Conservation (phyloP, 1,140 invertebrate genomes). For the Dendroctonus ponderosae region DNA sequence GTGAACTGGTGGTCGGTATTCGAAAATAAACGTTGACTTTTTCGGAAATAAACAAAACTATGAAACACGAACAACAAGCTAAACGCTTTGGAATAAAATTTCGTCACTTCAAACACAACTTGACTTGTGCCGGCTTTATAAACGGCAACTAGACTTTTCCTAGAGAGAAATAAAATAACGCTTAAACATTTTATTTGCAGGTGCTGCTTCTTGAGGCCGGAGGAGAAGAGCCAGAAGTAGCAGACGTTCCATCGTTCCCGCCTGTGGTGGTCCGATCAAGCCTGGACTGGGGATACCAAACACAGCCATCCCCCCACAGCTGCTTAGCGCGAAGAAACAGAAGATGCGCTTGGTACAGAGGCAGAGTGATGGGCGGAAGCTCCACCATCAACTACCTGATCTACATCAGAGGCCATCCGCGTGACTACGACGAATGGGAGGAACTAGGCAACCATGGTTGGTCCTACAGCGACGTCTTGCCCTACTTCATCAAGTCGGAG, state of each 20-base stretch:
- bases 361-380: constrained; percentile 58
- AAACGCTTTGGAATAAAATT: too few species aligned
- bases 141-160: too few species aligned
- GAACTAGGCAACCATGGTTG: constrained; percentile 52
- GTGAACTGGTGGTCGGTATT: too few species aligned
- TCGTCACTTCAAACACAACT: too few species aligned
- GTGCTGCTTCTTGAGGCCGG: constrained; percentile 76
- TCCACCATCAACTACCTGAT: constrained; percentile 58
- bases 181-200: constrained; percentile 49
- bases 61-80: too few species aligned
- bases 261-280: constrained; percentile 56
- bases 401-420: constrained; percentile 55
- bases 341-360: constrained; percentile 54
- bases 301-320: constrained; percentile 56
- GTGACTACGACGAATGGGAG: constrained; percentile 59
- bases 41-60: too few species aligned
- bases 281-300: constrained; percentile 62
- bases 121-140: too few species aligned
- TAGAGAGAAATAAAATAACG: background rate
- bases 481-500: constrained; percentile 57
- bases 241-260: constrained; percentile 65
- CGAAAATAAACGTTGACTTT: too few species aligned
- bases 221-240: constrained; percentile 68
- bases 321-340: constrained; percentile 50
- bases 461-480: constrained; percentile 56